phyloP scores from a whole-genome alignment of 2,113 vertebrate species.

The Stigmatopora nigra region DNA sequence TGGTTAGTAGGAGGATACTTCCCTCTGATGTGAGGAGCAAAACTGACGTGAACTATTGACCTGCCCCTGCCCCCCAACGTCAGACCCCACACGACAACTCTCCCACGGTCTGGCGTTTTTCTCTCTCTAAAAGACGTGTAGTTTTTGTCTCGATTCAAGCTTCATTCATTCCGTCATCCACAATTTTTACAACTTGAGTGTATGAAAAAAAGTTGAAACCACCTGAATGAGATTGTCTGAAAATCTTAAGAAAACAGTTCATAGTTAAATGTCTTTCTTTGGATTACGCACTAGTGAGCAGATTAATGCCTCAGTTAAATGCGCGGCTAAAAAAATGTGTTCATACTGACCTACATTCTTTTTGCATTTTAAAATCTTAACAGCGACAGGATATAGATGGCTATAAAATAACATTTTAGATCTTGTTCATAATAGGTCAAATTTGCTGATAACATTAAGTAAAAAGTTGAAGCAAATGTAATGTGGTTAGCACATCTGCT shows the following conservation, averaged over 20 bases:
- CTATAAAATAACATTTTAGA: neutral
- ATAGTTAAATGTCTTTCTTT: neutral
- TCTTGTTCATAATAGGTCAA: too few species aligned
- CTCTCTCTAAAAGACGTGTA: conserved; percentile 3
- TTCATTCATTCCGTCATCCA: neutral
- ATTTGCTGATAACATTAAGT: too few species aligned
- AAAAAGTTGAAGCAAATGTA: too few species aligned
- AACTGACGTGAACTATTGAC: conserved; percentile 36
- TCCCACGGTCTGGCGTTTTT: neutral
- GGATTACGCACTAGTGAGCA: neutral
- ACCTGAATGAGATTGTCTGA: neutral
- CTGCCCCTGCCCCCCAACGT: conserved; percentile 17
- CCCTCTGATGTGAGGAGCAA: conserved; percentile 21
- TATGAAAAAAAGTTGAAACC: neutral
- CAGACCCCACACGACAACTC: neutral
- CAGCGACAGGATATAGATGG: neutral
- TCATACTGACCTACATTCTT: neutral
- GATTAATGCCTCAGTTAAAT: neutral
- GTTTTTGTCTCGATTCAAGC: conserved; percentile 28
- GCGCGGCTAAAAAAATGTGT: neutral
- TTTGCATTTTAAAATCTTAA: neutral
- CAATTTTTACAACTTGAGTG: neutral
- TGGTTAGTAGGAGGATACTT: conserved; percentile 36
- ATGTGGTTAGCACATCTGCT: too few species aligned
- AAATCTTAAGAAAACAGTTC: neutral